phyloP scores from a whole-genome alignment of 2,797 vertebrate genomes.

The Peromyscus attwateri region DNA sequence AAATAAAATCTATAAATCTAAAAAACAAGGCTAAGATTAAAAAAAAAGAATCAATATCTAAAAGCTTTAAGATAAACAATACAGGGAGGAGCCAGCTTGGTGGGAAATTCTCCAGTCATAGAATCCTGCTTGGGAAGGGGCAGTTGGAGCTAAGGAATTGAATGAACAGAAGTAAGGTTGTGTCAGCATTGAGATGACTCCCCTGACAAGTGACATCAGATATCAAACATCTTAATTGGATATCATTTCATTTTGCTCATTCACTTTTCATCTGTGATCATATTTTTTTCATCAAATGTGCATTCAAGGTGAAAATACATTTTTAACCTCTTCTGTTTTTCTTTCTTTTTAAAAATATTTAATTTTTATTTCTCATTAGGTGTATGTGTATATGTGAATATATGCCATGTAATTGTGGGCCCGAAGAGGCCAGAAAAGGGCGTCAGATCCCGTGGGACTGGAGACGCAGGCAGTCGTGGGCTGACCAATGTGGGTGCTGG shows the following conservation, averaged over 20 bases:
- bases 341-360: background rate
- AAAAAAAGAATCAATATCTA: background rate
- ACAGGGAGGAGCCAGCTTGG: too few species aligned
- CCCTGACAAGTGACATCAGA: too few species aligned
- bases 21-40: background rate
- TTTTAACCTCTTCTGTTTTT: background rate
- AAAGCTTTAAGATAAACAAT: background rate
- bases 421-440: too few species aligned
- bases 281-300: background rate
- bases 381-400: background rate
- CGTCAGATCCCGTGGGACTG: background rate
- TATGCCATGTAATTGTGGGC: background rate
- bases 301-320: background rate
- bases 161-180: background rate
- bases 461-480: background rate
- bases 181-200: background rate
- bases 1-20: background rate
- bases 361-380: background rate
- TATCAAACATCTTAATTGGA: background rate
- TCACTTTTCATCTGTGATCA: background rate
- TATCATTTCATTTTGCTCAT: background rate
- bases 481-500: background rate
- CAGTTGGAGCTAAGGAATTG: background rate
- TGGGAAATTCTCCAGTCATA: background rate
- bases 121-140: background rate